Percentiles rank a stretch among this genome's conserved stretches.
phyloP scores from a whole-genome alignment of 2,113 vertebrate species.

The Felis chaus region DNA sequence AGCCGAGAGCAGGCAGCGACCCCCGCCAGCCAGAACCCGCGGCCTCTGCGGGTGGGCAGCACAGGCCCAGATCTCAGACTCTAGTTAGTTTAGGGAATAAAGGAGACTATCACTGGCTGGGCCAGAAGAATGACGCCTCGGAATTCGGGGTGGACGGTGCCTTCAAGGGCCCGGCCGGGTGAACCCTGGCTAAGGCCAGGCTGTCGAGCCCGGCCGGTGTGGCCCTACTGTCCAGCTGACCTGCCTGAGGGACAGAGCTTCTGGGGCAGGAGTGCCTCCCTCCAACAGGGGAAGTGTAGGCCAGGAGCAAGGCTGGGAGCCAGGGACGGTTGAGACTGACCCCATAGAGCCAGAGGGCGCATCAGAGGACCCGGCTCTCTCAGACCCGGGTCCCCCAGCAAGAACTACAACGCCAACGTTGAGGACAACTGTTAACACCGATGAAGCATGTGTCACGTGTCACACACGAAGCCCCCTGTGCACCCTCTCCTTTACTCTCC shows the following conservation, averaged over 20 bases:
- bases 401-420: neutral
- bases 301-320: neutral
- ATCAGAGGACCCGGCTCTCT: neutral
- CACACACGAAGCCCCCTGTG: neutral
- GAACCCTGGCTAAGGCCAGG: neutral
- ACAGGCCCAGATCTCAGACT: neutral
- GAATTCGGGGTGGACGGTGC: neutral
- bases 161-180: neutral
- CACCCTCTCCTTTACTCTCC: no score
- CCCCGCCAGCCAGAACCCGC: neutral
- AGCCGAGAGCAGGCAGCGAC: neutral
- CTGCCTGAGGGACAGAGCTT: neutral
- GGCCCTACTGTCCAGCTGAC: neutral
- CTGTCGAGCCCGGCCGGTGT: neutral
- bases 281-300: neutral
- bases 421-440: neutral
- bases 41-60: neutral
- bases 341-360: neutral
- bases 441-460: fast-evolving
- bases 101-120: neutral
- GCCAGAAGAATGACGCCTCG: neutral
- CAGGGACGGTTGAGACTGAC: neutral
- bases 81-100: neutral
- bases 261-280: neutral
- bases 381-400: neutral